Evolutionary conservation across 2,797 vertebrate genomes (phyloP).

Genomic region (Spea hammondii): DNA sequence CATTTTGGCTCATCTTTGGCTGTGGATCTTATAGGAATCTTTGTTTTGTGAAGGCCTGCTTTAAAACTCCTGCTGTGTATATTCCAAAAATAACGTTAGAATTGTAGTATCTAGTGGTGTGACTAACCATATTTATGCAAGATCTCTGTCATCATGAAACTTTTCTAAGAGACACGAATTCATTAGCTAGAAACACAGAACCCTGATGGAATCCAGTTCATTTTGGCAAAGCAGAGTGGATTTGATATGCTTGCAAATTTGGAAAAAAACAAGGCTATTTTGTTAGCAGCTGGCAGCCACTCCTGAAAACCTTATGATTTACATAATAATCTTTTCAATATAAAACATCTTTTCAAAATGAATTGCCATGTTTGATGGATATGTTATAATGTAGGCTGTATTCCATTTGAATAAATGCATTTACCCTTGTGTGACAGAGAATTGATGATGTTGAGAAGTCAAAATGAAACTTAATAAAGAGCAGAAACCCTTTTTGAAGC

Average conservation of each 20-base stretch:
- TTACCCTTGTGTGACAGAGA: constrained; percentile 31
- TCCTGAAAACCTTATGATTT: constrained; percentile 15
- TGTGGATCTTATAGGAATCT: too few relatives aligned
- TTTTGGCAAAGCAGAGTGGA: constrained; percentile 29
- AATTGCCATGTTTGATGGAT: constrained; percentile 37
- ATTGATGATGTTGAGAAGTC: constrained; percentile 26
- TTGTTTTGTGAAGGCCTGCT: too few relatives aligned
- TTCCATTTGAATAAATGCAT: constrained; percentile 30
- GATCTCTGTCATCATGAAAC: constrained; percentile 31
- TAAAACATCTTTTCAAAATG: constrained; percentile 9
- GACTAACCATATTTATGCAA: constrained; percentile 26
- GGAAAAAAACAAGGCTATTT: constrained; percentile 18
- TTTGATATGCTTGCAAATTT: constrained; percentile 41
- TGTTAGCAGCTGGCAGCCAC: constrained; percentile 1
- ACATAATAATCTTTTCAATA: constrained; percentile 28
- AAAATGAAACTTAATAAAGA: constrained; percentile 38
- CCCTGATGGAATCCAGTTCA: constrained; percentile 41
- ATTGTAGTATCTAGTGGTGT: constrained; percentile 1
- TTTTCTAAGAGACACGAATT: constrained; percentile 32
- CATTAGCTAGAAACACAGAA: constrained; percentile 19
- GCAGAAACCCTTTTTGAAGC: constrained; percentile 35
- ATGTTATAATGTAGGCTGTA: not conserved
- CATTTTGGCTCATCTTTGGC: too few relatives aligned
- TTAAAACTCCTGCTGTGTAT: too few relatives aligned
- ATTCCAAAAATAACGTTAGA: too few relatives aligned